A percentile compares a stretch with the other conserved stretches of the same genome.
Conservation (phyloP, 2,797 vertebrate genomes). For the Platalea minor region DNA sequence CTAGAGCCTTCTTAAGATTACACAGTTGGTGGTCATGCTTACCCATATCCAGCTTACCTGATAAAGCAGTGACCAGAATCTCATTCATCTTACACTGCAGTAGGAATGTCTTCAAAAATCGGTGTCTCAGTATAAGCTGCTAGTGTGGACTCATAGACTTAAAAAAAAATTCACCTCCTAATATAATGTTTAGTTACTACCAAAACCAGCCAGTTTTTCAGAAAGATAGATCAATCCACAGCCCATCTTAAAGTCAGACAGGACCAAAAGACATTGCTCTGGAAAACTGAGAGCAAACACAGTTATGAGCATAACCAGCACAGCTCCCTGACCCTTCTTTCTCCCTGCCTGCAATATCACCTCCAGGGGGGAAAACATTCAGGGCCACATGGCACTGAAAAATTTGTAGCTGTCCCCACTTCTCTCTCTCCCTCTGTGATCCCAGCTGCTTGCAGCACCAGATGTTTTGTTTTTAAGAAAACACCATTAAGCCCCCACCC, state of each 20-base stretch:
- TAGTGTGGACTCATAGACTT: neutral
- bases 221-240: neutral
- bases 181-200: neutral
- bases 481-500: neutral
- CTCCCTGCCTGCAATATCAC: neutral
- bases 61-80: neutral
- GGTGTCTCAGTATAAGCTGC: neutral
- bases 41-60: neutral
- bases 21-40: neutral
- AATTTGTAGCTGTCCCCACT: neutral
- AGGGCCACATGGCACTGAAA: neutral
- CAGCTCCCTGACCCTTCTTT: neutral
- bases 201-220: neutral
- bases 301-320: neutral
- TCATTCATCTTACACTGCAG: neutral
- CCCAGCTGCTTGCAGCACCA: neutral
- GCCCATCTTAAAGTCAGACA: neutral
- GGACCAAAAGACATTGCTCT: neutral
- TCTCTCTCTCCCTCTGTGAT: accelerated
- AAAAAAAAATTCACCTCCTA: neutral
- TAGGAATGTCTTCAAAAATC: neutral
- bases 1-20: neutral
- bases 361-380: neutral
- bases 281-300: neutral
- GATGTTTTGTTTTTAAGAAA: neutral